These are phyloP conservation scores for Mola mola DNA, from an alignment of 2,113 vertebrate species.

Conservation along the genomic window DNA sequence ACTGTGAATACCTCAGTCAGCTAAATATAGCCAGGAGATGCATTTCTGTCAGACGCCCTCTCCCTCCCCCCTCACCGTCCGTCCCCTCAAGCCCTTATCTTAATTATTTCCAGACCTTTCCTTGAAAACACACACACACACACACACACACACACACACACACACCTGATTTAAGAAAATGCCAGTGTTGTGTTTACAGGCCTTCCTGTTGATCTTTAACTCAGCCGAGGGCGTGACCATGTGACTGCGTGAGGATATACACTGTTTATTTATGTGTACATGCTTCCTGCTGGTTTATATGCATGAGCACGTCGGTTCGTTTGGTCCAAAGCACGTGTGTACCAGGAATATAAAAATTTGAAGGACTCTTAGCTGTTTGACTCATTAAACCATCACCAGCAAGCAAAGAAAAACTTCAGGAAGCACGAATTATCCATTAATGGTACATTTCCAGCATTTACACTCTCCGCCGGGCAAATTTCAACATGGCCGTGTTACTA, in stretches of 20 bases:
- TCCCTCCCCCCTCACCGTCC: slow-evolving; percentile 20
- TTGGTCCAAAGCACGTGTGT: not conserved
- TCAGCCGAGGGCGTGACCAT: slow-evolving; percentile 2
- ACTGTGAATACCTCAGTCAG: slow-evolving; percentile 48
- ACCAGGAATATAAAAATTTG: not conserved
- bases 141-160: slow-evolving; percentile 42
- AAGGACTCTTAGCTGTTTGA: too few species aligned
- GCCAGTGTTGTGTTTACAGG: slow-evolving; percentile 48
- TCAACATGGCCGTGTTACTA: too few species aligned
- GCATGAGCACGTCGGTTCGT: not conserved
- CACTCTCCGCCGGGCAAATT: too few species aligned
- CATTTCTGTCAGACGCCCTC: slow-evolving; percentile 47
- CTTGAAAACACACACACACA: slow-evolving; percentile 42
- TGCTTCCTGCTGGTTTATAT: not conserved
- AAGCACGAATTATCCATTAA: too few species aligned
- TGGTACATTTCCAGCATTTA: too few species aligned
- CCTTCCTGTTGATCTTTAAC: slow-evolving; percentile 30
- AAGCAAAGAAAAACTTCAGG: too few species aligned
- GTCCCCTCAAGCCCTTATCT: slow-evolving; percentile 66
- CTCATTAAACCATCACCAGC: too few species aligned
- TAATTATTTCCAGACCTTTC: slow-evolving; percentile 75
- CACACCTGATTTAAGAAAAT: slow-evolving; percentile 47
- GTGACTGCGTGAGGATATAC: slow-evolving; percentile 3
- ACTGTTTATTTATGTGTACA: not conserved
- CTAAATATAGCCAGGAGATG: slow-evolving; percentile 70